A percentile compares a stretch with the other conserved stretches of the same genome.
Evolutionary conservation across 2,888 invertebrate genomes (phyloP).

Genomic region (Crioceris asparagi): DNA sequence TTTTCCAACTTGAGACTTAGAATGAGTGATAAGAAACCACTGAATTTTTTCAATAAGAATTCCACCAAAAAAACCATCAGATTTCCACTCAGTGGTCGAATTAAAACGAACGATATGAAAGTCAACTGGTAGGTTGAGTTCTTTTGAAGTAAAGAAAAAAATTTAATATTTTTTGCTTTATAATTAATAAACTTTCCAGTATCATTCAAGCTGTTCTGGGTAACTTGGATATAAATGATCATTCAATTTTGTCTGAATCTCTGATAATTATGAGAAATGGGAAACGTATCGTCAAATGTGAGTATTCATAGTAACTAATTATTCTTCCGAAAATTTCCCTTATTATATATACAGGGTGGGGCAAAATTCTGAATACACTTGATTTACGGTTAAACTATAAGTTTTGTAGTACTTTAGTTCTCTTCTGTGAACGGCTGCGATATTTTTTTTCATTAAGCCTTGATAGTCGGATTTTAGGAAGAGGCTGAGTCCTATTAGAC

Average conservation of each 20-base stretch:
- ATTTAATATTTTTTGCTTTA: not conserved
- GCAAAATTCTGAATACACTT: no score
- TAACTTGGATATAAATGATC: slow-evolving; percentile 54
- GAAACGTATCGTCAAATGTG: slow-evolving; percentile 59
- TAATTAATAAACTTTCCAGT: no score
- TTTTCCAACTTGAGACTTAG: slow-evolving; percentile 57
- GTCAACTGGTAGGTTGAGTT: slow-evolving; percentile 51
- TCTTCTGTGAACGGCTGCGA: no score
- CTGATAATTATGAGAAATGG: slow-evolving; percentile 56
- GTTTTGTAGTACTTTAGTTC: no score
- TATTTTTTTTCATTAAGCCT: no score
- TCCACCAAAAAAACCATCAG: slow-evolving; percentile 48
- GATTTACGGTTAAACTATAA: no score
- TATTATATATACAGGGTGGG: no score
- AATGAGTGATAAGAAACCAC: slow-evolving; percentile 54
- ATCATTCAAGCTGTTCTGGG: slow-evolving; percentile 67
- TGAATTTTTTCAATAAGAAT: slow-evolving; percentile 60
- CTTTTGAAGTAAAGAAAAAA: slow-evolving; percentile 3
- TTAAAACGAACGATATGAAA: slow-evolving; percentile 62
- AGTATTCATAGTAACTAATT: slow-evolving; percentile 26
- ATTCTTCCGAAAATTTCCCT: no score
- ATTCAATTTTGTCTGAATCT: slow-evolving; percentile 59
- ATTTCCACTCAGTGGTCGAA: slow-evolving; percentile 59
- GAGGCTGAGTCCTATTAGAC: no score
- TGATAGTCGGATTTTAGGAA: no score